Conservation (phyloP, 2,888 invertebrate genomes). For the Rhagonycha fulva region DNA sequence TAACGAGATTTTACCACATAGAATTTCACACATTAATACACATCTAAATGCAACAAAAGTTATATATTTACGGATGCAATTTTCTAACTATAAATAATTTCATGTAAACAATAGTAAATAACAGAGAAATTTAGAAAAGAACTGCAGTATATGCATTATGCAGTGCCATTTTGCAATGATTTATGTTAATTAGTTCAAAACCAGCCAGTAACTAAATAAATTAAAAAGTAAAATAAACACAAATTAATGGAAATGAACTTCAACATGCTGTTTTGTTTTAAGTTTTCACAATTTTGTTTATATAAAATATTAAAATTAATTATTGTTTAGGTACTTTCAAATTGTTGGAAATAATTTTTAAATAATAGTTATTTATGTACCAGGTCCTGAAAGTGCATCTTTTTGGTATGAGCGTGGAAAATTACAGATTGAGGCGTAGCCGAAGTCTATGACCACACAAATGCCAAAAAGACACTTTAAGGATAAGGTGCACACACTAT, state of each 20-base stretch:
- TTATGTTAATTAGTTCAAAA: neutral
- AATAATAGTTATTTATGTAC: no score
- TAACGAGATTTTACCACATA: constrained; percentile 70
- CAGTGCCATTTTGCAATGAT: neutral
- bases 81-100: neutral
- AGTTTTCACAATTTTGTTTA: neutral
- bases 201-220: neutral
- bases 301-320: neutral
- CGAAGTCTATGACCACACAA: no score
- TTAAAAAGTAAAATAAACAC: neutral
- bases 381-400: no score
- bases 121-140: neutral
- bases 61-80: neutral
- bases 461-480: no score
- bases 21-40: constrained; percentile 16
- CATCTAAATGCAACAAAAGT: constrained; percentile 5
- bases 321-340: neutral
- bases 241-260: neutral
- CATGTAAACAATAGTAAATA: neutral
- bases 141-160: neutral
- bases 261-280: neutral
- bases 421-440: no score
- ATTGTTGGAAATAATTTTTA: no score
- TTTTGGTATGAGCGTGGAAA: no score
- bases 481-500: no score